A percentile compares a stretch with the other conserved stretches of the same genome.
These are phyloP conservation scores for Toxostoma redivivum DNA, from an alignment of 2,113 vertebrate genomes.

Conservation along the genomic window DNA sequence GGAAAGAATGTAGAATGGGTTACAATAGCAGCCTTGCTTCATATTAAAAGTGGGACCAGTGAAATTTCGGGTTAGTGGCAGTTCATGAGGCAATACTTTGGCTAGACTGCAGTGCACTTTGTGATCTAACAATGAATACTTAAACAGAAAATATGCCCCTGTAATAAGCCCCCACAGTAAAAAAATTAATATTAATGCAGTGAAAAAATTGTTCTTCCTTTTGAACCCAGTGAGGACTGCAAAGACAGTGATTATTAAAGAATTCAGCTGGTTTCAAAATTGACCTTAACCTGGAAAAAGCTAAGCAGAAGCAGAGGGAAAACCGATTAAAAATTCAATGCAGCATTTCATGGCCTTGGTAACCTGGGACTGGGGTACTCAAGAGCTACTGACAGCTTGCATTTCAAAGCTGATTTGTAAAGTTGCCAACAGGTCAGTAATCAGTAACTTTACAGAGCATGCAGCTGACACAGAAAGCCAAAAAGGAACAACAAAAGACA, in stretches of 20 bases:
- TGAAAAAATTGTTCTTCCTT: conserved; percentile 41
- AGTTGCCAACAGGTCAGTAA: conserved; percentile 48
- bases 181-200: conserved; percentile 68
- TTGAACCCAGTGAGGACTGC: conserved; percentile 40
- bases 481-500: conserved; percentile 9
- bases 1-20: not conserved
- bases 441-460: conserved; percentile 51
- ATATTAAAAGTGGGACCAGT: not conserved
- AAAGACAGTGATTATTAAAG: conserved; percentile 36
- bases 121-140: conserved; percentile 51
- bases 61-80: not conserved
- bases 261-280: conserved; percentile 39
- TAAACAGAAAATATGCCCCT: conserved; percentile 54
- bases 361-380: conserved; percentile 24
- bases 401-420: conserved; percentile 43
- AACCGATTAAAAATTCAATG: conserved; percentile 60
- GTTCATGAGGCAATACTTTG: not conserved
- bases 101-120: not conserved
- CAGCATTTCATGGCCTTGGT: conserved; percentile 2
- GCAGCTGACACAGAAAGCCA: conserved; percentile 23
- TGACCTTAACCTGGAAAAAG: conserved; percentile 63
- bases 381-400: not conserved
- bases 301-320: conserved; percentile 37
- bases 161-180: conserved; percentile 54
- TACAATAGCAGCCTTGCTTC: not conserved